A percentile compares a stretch with the other conserved stretches of the same genome.
phyloP scores from a whole-genome alignment of 2,113 vertebrate species.

The Emydocephalus ijimae region DNA sequence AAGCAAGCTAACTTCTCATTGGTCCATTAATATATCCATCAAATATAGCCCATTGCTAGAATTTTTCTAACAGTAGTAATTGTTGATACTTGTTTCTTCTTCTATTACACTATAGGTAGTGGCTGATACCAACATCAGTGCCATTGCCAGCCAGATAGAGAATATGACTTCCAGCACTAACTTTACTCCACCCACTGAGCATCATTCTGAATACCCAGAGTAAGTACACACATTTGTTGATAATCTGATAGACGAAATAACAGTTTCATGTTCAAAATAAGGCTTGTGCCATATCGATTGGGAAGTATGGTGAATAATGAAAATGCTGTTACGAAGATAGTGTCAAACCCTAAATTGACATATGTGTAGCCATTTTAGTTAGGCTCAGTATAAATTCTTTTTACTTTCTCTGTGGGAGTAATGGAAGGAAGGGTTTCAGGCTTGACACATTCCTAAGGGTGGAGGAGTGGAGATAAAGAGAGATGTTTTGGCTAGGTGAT shows the following conservation, averaged over 20 bases:
- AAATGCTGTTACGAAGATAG: background rate
- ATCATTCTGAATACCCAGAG: conserved; percentile 75
- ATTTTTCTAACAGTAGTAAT: background rate
- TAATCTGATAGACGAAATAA: background rate
- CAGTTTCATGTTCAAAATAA: background rate
- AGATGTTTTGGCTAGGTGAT: too few relatives aligned
- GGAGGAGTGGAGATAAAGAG: too few relatives aligned
- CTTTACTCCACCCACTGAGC: conserved; percentile 63
- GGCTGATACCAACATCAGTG: conserved; percentile 91
- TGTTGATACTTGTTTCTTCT: background rate
- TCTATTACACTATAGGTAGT: conserved; percentile 74
- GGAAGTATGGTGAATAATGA: background rate
- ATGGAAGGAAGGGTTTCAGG: too few relatives aligned
- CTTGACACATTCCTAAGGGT: too few relatives aligned
- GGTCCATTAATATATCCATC: background rate
- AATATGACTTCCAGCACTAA: conserved; percentile 73
- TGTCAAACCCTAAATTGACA: too few relatives aligned
- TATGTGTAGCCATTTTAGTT: too few relatives aligned
- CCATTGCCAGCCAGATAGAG: conserved; percentile 89
- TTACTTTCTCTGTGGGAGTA: too few relatives aligned
- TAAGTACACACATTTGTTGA: conserved; percentile 65
- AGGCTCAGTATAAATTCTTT: too few relatives aligned
- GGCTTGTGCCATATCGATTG: background rate
- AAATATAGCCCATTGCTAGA: background rate
- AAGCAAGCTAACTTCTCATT: background rate